These are phyloP conservation scores for Hemicordylus capensis DNA, from an alignment of 2,113 vertebrate genomes.

Conservation along the genomic window DNA sequence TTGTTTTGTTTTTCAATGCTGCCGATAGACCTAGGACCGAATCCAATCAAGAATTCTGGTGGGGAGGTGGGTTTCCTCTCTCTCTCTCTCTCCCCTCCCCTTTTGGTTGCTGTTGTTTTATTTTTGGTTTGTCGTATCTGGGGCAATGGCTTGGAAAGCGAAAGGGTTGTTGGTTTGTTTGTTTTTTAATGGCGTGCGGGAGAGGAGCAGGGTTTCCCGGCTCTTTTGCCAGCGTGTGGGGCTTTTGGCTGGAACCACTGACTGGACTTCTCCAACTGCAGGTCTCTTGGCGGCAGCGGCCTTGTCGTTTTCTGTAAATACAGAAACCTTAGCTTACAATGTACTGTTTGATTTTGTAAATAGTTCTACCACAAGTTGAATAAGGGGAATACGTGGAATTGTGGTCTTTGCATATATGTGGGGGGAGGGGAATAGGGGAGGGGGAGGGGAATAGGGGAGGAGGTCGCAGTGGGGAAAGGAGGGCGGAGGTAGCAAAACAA, in stretches of 20 bases:
- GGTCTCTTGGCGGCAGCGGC: slow-evolving; percentile 84
- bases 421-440: slow-evolving; percentile 75
- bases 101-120: background rate
- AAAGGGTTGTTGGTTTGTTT: slow-evolving; percentile 58
- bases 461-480: slow-evolving; percentile 78
- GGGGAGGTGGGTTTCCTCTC: background rate
- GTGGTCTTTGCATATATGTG: slow-evolving; percentile 96
- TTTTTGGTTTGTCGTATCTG: slow-evolving; percentile 46
- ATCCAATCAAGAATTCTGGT: slow-evolving; percentile 75
- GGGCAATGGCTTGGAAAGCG: slow-evolving; percentile 78
- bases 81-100: too few species aligned
- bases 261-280: slow-evolving; percentile 82
- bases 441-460: slow-evolving; percentile 72
- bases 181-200: slow-evolving; percentile 72
- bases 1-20: slow-evolving; percentile 63
- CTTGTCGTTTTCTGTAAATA: slow-evolving; percentile 90
- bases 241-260: slow-evolving; percentile 81
- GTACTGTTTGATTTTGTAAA: slow-evolving; percentile 99
- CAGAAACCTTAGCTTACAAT: slow-evolving; percentile 91
- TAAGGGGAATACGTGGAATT: slow-evolving; percentile 88
- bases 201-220: slow-evolving; percentile 80
- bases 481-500: slow-evolving; percentile 87
- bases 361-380: slow-evolving; percentile 93
- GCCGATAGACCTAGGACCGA: slow-evolving; percentile 86
- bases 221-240: slow-evolving; percentile 78